Evolutionary conservation across 2,797 vertebrate genomes (phyloP).

Genomic region (Alcedo atthis): DNA sequence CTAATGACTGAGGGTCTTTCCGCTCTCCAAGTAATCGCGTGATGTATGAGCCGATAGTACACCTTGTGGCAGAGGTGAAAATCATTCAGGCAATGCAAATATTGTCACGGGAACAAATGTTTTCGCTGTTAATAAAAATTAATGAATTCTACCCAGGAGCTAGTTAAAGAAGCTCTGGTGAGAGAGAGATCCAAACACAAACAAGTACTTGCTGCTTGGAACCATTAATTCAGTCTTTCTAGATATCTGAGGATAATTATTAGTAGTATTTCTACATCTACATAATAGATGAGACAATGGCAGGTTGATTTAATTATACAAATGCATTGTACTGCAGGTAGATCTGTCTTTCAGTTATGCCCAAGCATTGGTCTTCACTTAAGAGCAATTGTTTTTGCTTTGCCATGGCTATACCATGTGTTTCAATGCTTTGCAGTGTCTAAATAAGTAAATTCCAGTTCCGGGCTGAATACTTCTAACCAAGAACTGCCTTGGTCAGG

Average conservation of each 20-base stretch:
- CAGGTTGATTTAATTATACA: conserved; percentile 66
- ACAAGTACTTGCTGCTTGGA: conserved; percentile 69
- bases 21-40: conserved; percentile 97
- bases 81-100: conserved; percentile 98
- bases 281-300: conserved; percentile 50
- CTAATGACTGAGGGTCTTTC: conserved; percentile 98
- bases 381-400: conserved; percentile 19
- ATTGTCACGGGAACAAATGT: conserved; percentile 92
- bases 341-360: conserved; percentile 43
- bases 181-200: conserved; percentile 74
- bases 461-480: conserved; percentile 12
- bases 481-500: conserved; percentile 39
- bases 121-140: conserved; percentile 96
- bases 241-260: conserved; percentile 57
- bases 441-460: conserved; percentile 37
- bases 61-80: conserved; percentile 99
- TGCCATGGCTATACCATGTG: neutral
- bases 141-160: conserved; percentile 90
- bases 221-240: conserved; percentile 63
- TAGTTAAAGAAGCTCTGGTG: conserved; percentile 79
- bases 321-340: conserved; percentile 13
- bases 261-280: conserved; percentile 55
- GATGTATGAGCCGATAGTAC: conserved; percentile 98
- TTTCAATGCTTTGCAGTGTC: neutral
- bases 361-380: neutral